phyloP scores from a whole-genome alignment of 2,888 invertebrate genomes.

The Zaprionus lineosus region DNA sequence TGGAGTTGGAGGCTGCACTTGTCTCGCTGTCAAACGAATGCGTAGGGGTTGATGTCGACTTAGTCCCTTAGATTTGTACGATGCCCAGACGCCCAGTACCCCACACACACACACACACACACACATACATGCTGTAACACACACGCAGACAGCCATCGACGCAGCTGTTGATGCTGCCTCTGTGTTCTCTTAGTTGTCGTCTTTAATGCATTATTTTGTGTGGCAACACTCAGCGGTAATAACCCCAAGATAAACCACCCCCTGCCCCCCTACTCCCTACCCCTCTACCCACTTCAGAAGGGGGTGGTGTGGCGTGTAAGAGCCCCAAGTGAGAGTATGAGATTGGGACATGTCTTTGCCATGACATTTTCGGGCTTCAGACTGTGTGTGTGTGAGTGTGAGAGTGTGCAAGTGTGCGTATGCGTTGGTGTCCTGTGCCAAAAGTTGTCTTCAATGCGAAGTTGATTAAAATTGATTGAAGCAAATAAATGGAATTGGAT shows the following conservation, averaged over 20 bases:
- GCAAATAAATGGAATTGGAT: conserved; percentile 65
- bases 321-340: too few species aligned
- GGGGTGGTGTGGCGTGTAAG: conserved; percentile 8
- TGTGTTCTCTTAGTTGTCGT: conserved; percentile 55
- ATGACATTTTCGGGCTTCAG: conserved; percentile 37
- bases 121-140: too few species aligned
- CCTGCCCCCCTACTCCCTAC: neutral
- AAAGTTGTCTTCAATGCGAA: conserved; percentile 28
- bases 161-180: conserved; percentile 61
- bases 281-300: neutral
- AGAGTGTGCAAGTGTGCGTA: conserved; percentile 6
- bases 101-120: neutral
- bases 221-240: conserved; percentile 78
- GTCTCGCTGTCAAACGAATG: conserved; percentile 36
- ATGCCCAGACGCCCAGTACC: neutral
- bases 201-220: conserved; percentile 76
- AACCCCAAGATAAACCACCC: conserved; percentile 70
- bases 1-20: conserved; percentile 5
- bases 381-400: conserved; percentile 7
- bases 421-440: conserved; percentile 19
- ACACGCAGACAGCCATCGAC: conserved; percentile 41
- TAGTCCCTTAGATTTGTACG: conserved; percentile 14
- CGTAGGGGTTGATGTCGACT: conserved; percentile 38
- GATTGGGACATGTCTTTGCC: conserved; percentile 39
- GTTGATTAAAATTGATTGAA: conserved; percentile 80